These are phyloP conservation scores for Noctua pronuba DNA, from an alignment of 2,888 invertebrate genomes.

Conservation along the genomic window DNA sequence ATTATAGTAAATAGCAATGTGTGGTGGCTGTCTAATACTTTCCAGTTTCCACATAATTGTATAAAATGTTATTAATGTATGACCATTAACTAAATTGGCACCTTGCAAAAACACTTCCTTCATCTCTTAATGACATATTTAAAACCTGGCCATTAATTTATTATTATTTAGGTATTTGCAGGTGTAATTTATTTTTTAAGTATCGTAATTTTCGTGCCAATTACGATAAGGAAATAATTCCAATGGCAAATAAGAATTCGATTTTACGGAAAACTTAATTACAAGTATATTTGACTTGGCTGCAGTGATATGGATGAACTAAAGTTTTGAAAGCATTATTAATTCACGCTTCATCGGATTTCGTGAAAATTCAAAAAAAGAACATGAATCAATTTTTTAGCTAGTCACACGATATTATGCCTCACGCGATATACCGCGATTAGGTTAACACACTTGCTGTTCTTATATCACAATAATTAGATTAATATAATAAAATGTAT, in stretches of 20 bases:
- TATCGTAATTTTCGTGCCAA: conserved; percentile 19
- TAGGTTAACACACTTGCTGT: conserved; percentile 66
- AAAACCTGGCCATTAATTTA: conserved; percentile 4
- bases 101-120: conserved; percentile 11
- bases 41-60: background rate
- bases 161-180: conserved; percentile 7
- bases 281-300: background rate
- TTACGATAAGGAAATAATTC: conserved; percentile 36
- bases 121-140: background rate
- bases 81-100: conserved; percentile 3
- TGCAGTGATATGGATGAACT: background rate
- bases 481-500: conserved; percentile 39
- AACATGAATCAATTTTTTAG: conserved; percentile 47
- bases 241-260: conserved; percentile 7
- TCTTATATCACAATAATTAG: conserved; percentile 57
- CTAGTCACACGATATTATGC: conserved; percentile 42
- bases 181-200: conserved; percentile 33
- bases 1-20: background rate
- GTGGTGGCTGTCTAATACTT: background rate
- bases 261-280: conserved; percentile 12
- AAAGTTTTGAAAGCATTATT: conserved; percentile 28
- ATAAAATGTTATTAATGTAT: background rate
- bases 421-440: conserved; percentile 58
- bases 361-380: conserved; percentile 51
- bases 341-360: conserved; percentile 44